Base-by-base conservation (phyloP, 2,797 vertebrate genomes). In the Sebastes itinus region DNA sequence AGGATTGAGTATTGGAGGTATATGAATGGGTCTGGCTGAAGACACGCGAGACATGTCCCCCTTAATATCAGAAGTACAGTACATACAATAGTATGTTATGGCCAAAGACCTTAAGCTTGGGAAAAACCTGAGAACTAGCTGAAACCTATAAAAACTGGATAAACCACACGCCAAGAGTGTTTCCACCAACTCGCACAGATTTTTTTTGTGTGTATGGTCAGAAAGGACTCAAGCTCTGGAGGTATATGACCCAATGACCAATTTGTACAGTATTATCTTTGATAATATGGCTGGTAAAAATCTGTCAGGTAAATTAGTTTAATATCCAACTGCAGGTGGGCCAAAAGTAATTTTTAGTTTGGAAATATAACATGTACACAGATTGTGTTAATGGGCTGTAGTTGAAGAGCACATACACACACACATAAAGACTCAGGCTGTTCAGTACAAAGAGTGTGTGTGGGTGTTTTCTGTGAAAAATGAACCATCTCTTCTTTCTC, bases 401-500 rank as follows among this genome's bases (percentile, higher is more conserved):
- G 2, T 13, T 73, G 60, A 71, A 46, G 22, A 12, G 42, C 42
- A 49, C 42, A 49, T 49, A 49, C 42, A 49, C 42, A 49, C 38
- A 49, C 42, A 49, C 42, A 49, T 49, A 49, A 46, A 20, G 42
- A 49, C 42, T 49, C 42, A 49, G 42, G 42, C 68, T 76, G 80
- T 84, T 78, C 68, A 81, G 82, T 55, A 84, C 80, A 85, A 80
- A 83, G 73, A 76, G 27, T 62, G 20, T 52, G 77, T 69, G 84
- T 87, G 77, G 76, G 84, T 75, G 88, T 83, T 83, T 75, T 62
- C 63, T 82, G 74, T 83, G 73, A 87, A 84, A 88, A 83, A 84
- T 75, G 28, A 86, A 79, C 65, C 42, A 75, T 77, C 65, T 80
- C 54, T 74, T 87, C 58, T 69, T 83, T 80, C 22, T 82, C 25